phyloP scores from a whole-genome alignment of 2,797 vertebrate genomes.

The Rhodeus uyekii region DNA sequence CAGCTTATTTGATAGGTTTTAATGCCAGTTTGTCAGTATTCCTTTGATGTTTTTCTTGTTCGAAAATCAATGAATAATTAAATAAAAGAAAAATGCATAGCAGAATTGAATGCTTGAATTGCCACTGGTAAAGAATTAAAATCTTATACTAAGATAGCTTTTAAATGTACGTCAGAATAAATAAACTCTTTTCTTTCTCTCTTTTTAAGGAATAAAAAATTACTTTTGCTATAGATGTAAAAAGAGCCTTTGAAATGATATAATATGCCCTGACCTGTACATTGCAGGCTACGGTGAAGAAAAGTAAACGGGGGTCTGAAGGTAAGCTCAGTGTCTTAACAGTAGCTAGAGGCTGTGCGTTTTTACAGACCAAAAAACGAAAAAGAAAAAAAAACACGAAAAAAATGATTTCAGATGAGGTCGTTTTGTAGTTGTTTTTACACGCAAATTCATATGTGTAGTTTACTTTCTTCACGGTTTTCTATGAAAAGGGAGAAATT shows the following conservation, averaged over 20 bases:
- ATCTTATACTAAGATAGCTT: conserved; percentile 60
- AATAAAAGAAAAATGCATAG: conserved; percentile 44
- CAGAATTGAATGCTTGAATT: conserved; percentile 61
- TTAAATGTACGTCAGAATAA: conserved; percentile 67
- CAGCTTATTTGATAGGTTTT: conserved; percentile 60
- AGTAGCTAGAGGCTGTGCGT: conserved; percentile 57
- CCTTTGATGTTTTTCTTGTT: conserved; percentile 49
- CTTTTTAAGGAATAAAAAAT: conserved; percentile 69
- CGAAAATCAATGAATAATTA: conserved; percentile 21
- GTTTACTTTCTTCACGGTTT: conserved; percentile 76
- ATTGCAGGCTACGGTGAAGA: conserved; percentile 15
- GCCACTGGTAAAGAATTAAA: conserved; percentile 58
- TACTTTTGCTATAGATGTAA: conserved; percentile 68
- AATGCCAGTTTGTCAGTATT: conserved; percentile 68
- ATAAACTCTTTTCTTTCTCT: conserved; percentile 40
- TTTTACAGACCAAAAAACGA: conserved; percentile 59
- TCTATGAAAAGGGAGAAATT: conserved; percentile 74
- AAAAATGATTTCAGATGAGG: conserved; percentile 67
- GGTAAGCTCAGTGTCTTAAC: conserved; percentile 64
- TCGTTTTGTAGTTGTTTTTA: conserved; percentile 77
- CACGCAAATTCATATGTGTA: conserved; percentile 67
- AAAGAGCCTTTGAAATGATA: conserved; percentile 53
- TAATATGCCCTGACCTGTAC: conserved; percentile 52
- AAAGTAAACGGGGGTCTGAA: conserved; percentile 59
- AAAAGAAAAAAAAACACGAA: background rate